Conservation (phyloP, 2,888 invertebrate species). For the Gymnocheta viridis region DNA sequence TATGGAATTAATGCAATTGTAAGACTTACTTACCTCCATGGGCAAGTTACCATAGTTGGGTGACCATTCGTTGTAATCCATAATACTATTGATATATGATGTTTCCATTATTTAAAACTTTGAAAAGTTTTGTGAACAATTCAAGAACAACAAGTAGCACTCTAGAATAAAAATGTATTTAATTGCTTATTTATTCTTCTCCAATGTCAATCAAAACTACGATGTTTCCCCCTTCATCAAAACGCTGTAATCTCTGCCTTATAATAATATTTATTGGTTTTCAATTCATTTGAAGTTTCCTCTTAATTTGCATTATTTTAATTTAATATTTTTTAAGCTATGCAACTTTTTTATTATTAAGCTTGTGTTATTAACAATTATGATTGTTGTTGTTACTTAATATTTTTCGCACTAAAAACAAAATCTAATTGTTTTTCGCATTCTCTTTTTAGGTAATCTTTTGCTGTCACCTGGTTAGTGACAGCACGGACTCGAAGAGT, state of each 20-base stretch:
- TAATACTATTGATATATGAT: background rate
- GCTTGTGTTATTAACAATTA: constrained; percentile 21
- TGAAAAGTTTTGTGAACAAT: background rate
- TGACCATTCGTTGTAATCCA: constrained; percentile 71
- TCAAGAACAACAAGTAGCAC: background rate
- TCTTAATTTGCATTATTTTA: constrained; percentile 19
- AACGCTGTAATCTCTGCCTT: background rate
- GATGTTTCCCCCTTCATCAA: background rate
- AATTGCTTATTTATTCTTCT: background rate
- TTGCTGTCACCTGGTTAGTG: constrained; percentile 10
- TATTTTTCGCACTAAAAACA: constrained; percentile 39
- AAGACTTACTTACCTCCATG: constrained; percentile 78
- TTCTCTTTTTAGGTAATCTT: constrained; percentile 7
- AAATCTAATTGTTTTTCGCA: constrained; percentile 38
- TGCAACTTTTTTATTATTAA: background rate
- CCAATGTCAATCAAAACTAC: background rate
- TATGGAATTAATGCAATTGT: background rate
- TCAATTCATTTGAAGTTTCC: constrained; percentile 12
- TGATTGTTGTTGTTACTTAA: constrained; percentile 56
- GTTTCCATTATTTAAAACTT: constrained; percentile 42
- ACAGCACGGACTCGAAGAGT: constrained; percentile 2
- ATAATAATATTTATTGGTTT: background rate
- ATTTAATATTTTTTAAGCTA: constrained; percentile 22
- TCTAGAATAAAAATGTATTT: background rate
- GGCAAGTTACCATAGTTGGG: constrained; percentile 79